A percentile compares a stretch with the other conserved stretches of the same genome.
phyloP scores from a whole-genome alignment of 2,113 vertebrate species.

The Numenius arquata region DNA sequence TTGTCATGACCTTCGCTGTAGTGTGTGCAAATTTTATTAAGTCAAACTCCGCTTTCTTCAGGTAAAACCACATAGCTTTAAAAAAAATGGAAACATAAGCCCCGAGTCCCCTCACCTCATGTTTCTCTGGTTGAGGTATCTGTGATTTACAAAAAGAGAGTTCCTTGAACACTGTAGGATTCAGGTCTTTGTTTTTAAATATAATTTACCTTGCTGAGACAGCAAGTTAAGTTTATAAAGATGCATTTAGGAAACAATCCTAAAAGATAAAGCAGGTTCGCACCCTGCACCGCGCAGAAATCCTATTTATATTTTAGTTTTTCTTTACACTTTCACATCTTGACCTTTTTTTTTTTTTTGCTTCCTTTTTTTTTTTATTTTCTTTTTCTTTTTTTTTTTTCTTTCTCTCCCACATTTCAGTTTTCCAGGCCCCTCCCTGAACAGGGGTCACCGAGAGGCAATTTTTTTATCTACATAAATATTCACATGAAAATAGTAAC shows the following conservation, averaged over 20 bases:
- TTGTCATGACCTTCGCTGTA: constrained; percentile 33
- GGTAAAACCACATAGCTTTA: constrained; percentile 72
- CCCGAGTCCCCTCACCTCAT: constrained; percentile 60
- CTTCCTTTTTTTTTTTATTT: neutral
- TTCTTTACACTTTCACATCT: constrained; percentile 73
- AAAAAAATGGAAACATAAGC: constrained; percentile 71
- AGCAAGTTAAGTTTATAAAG: constrained; percentile 83
- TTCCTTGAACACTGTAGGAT: constrained; percentile 77
- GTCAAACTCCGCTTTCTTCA: constrained; percentile 67
- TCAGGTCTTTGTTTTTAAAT: constrained; percentile 75
- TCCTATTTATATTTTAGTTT: constrained; percentile 70
- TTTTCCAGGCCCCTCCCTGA: constrained; percentile 66
- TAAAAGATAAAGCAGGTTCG: constrained; percentile 82
- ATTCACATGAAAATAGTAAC: constrained; percentile 94
- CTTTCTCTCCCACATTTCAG: constrained; percentile 64
- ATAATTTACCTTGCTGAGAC: constrained; percentile 83
- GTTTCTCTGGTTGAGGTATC: constrained; percentile 76
- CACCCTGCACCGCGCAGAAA: constrained; percentile 77
- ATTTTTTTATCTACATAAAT: constrained; percentile 84
- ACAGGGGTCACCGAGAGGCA: constrained; percentile 70
- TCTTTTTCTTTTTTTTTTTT: constrained; percentile 28
- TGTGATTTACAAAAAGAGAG: constrained; percentile 80
- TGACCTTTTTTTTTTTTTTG: constrained; percentile 64
- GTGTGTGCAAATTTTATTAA: constrained; percentile 73
- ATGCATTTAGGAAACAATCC: constrained; percentile 83